These are phyloP conservation scores for Nymphalis urticae DNA, from an alignment of 2,888 invertebrate species.

Conservation along the genomic window DNA sequence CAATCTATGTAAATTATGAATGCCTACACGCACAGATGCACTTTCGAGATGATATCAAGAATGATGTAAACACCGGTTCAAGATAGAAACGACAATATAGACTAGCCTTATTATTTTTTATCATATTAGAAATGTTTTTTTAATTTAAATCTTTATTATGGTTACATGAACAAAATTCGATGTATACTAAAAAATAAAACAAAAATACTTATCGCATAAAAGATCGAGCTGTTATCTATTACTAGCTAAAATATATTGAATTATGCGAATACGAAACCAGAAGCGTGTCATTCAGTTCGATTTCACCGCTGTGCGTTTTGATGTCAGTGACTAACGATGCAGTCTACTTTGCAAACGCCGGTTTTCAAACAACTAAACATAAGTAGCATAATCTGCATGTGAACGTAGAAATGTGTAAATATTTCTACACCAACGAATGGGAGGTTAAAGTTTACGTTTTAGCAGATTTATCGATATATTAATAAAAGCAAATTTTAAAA, in stretches of 20 bases:
- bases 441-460: background rate
- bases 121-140: slow-evolving; percentile 1
- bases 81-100: slow-evolving; percentile 56
- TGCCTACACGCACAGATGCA: slow-evolving; percentile 66
- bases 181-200: too few species aligned
- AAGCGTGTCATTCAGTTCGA: slow-evolving; percentile 55
- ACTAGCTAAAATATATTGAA: slow-evolving; percentile 25
- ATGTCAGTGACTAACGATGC: slow-evolving; percentile 65
- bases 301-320: slow-evolving; percentile 57
- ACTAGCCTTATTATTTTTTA: slow-evolving; percentile 47
- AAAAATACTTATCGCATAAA: background rate
- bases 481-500: background rate
- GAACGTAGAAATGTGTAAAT: slow-evolving; percentile 33
- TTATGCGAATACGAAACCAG: slow-evolving; percentile 39
- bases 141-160: background rate
- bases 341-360: slow-evolving; percentile 33
- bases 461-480: background rate
- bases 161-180: too few species aligned
- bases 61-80: slow-evolving; percentile 49
- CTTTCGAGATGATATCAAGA: slow-evolving; percentile 71
- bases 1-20: slow-evolving; percentile 68
- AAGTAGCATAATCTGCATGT: slow-evolving; percentile 39
- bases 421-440: slow-evolving; percentile 17
- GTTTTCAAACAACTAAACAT: slow-evolving; percentile 34
- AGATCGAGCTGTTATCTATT: background rate